phyloP scores from a whole-genome alignment of 2,888 invertebrate species.

The Phyllotreta cruciferae region DNA sequence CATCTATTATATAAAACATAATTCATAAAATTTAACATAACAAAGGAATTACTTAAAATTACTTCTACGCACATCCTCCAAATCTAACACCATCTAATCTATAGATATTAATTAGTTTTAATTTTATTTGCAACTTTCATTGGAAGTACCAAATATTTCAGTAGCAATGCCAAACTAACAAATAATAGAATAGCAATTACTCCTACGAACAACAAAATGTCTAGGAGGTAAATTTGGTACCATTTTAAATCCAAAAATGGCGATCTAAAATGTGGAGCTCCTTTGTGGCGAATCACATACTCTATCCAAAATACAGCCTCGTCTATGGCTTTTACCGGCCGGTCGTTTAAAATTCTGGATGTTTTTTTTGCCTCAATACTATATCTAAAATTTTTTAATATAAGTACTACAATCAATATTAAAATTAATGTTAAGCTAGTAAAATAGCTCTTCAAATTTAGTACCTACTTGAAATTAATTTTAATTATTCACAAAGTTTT shows the following conservation, averaged over 20 bases:
- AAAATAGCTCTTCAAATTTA: neutral
- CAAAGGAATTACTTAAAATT: no score
- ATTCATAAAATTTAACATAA: no score
- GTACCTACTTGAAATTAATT: no score
- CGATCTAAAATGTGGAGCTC: conserved; percentile 46
- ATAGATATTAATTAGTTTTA: no score
- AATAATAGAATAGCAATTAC: neutral
- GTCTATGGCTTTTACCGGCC: conserved; percentile 46
- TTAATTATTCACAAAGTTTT: no score
- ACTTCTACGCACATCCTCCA: no score
- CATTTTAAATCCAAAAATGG: conserved; percentile 43
- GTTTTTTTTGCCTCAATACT: conserved; percentile 38
- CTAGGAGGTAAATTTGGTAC: conserved; percentile 46
- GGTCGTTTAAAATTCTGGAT: conserved; percentile 45
- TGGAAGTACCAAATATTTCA: no score
- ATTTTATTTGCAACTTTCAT: no score
- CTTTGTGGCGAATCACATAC: conserved; percentile 47
- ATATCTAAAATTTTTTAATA: conserved; percentile 42
- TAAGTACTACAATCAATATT: neutral
- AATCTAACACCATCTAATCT: no score
- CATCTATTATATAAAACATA: no score
- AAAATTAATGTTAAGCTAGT: neutral
- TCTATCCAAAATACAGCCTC: conserved; percentile 49
- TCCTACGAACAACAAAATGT: conserved; percentile 38
- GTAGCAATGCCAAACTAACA: no score